Base-by-base conservation (phyloP, 1,140 invertebrate species). In the Drosophila leontia region DNA sequence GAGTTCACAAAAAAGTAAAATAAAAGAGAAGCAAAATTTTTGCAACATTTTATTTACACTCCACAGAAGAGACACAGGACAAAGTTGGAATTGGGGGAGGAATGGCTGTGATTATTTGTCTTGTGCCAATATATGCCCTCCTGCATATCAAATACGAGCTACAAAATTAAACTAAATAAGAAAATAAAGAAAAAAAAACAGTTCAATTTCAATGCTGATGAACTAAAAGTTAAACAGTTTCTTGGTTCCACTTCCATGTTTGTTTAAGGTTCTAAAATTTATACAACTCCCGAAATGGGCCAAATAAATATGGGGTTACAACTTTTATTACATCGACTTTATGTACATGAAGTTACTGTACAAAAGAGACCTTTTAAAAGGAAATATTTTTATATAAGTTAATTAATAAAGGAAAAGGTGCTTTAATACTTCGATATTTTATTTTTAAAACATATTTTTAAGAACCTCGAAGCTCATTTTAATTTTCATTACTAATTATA, bases 131-230 rank as follows among this genome's bases (percentile, higher is more conserved):
- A 77, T 77, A 56, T 77, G 74, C 75, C 50, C 37, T 77, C 29
- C 74, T 77, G 75, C 63, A 77, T 77, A 77, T 77, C n/a, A 77
- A 77, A 60, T 48, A 77, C 74, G 17, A 48, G 32, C 55, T 63
- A 59, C 48, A 47, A 61, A 67, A 26, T 32, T 47, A 67, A 75
- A 53, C 47, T 35, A 68, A 69, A 70, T 69, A 70, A 65, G 45
- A 26, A 48, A 37, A 26, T 51, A 29, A 51, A 17, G 4, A 29
- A 45, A 37, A 45, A 17, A 44, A 11, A 45, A 13, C 19, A 3
- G 32, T 77, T 77, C 42, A 61, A 77, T 77, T 68, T 77, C 75
- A 77, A 77, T 77, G 74, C 75, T 77, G 75, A 77, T 77, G 50
- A 77, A 77, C 32, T n/a, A 37, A 39, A 59, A 69, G 47, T 77